phyloP scores from a whole-genome alignment of 2,113 vertebrate species.

The Microtus pennsylvanicus region DNA sequence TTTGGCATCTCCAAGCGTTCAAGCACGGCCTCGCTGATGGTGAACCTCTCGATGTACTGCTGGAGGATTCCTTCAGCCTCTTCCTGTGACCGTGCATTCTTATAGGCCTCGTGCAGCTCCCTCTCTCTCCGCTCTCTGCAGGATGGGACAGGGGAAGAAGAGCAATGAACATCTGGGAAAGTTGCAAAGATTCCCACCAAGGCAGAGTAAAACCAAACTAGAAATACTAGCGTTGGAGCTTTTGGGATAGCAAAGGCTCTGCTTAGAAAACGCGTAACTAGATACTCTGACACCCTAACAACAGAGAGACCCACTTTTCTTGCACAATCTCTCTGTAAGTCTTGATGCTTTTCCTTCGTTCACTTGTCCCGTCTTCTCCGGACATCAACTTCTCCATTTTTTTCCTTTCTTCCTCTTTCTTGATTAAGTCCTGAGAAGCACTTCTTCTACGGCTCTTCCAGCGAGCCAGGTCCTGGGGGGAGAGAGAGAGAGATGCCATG shows the following conservation, averaged over 20 bases:
- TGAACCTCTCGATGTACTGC: slow-evolving; percentile 96
- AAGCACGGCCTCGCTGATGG: slow-evolving; percentile 95
- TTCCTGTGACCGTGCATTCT: slow-evolving; percentile 91
- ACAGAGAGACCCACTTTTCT: slow-evolving; percentile 93
- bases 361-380: slow-evolving; percentile 83
- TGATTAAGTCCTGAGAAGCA: slow-evolving; percentile 97
- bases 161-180: neutral
- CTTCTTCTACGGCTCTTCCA: slow-evolving; percentile 98
- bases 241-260: neutral
- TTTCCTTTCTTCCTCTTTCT: slow-evolving; percentile 98
- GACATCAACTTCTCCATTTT: slow-evolving; percentile 94
- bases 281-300: neutral
- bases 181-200: neutral
- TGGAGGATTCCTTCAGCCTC: slow-evolving; percentile 94
- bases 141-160: neutral
- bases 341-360: slow-evolving; percentile 97
- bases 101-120: slow-evolving; percentile 93
- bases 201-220: neutral
- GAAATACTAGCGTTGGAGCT: neutral
- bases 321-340: slow-evolving; percentile 98
- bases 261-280: neutral
- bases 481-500: neutral
- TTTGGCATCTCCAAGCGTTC: slow-evolving; percentile 96
- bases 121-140: slow-evolving; percentile 92
- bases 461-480: slow-evolving; percentile 92